Conservation (phyloP, 2,113 vertebrate species). For the Elgaria multicarinata region DNA sequence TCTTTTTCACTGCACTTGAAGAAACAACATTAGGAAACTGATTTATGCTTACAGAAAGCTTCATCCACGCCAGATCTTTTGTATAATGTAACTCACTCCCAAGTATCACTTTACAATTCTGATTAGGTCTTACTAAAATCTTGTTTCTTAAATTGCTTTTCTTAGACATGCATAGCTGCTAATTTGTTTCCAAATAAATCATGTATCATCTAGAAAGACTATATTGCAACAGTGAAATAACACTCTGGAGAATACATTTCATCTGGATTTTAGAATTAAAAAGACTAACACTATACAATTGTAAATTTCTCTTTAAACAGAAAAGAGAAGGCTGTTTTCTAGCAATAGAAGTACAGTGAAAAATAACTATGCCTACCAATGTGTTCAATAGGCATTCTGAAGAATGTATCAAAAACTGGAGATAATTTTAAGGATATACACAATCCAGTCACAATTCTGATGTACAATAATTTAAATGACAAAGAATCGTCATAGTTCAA, state of each 20-base stretch:
- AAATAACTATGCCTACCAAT: neutral
- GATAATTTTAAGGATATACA: neutral
- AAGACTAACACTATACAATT: slow-evolving; percentile 51
- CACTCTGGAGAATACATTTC: slow-evolving; percentile 66
- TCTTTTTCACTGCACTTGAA: slow-evolving; percentile 25
- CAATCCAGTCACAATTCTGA: neutral
- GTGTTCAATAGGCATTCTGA: neutral
- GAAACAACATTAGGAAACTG: slow-evolving; percentile 52
- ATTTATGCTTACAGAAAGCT: slow-evolving; percentile 45
- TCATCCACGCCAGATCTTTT: slow-evolving; percentile 47
- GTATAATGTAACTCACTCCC: slow-evolving; percentile 66
- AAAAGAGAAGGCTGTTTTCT: neutral
- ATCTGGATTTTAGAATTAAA: slow-evolving; percentile 71
- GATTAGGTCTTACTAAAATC: slow-evolving; percentile 75
- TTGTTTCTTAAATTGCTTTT: slow-evolving; percentile 80
- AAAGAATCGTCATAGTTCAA: neutral
- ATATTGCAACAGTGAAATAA: slow-evolving; percentile 55
- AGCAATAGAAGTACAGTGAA: slow-evolving; percentile 23
- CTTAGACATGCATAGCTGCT: slow-evolving; percentile 75
- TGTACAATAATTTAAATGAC: neutral
- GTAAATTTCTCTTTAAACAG: slow-evolving; percentile 57
- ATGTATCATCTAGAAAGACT: slow-evolving; percentile 74
- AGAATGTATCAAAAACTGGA: neutral
- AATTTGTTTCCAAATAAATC: slow-evolving; percentile 79
- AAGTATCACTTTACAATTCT: slow-evolving; percentile 74